Base-by-base conservation (phyloP, 2,113 vertebrate genomes). In the Mustela nigripes region DNA sequence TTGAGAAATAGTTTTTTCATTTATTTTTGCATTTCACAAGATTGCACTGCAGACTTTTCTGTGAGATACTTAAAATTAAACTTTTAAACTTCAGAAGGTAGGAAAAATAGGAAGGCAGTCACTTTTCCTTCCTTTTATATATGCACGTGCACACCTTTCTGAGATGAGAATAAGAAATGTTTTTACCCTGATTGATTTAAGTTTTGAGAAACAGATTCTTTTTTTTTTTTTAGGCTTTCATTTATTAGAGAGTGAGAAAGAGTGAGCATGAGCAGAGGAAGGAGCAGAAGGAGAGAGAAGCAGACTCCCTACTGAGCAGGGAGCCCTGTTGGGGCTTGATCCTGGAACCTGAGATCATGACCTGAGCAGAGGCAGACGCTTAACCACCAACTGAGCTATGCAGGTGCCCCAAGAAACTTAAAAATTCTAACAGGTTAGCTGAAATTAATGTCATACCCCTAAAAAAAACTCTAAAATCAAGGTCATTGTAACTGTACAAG, bases 101-200 rank as follows among this genome's bases (percentile, higher is more conserved):
- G 39, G 31, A 86, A 92, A 97, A 95, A 96, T 12, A 92, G 53
- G 73, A 90, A 97, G 39, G 7, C 33, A 92, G 11, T 96, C 42
- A 9, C 50, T 95, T 97, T 97, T 94, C 76, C 73, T 96, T 97
- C 39, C 39, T 89, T 91, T 63, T 69, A 92, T 62, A 65, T 78
- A 65, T 74, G 73, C 26, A 95, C 26, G 69, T 85, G 26, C 6
- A 74, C 1, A 93, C 48, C 22, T 94, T 94, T 95, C 79, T 98
- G 91, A 86, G 45, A 92, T 98, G 91, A 86, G 45, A 92, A 90
- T 95, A 95, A 89, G 60, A 79, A 97, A 87, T 24, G 82, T 95
- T 84, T 95, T 91, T 94, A 39, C 53, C 56, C 45, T 50, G 12
- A 84, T 74, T 85, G 14, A 83, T 84, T 96, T 94, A 94, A 95